Evolutionary conservation across 2,888 invertebrate species (phyloP).

Genomic region (Heteropelma amictum): DNA sequence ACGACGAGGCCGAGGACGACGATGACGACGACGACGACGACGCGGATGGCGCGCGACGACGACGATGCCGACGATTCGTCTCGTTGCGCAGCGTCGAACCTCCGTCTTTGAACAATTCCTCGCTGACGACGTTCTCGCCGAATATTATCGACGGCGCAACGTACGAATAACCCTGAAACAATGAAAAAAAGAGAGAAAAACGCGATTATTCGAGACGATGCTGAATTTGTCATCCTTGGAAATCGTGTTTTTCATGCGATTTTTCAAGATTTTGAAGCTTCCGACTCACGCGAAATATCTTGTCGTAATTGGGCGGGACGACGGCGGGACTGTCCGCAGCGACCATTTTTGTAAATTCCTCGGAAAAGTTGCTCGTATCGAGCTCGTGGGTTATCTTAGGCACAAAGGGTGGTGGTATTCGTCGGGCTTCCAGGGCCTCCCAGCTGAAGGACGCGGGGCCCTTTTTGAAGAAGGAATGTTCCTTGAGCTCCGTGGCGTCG

Average conservation of each 20-base stretch:
- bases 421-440: slow-evolving; percentile 88
- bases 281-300: slow-evolving; percentile 90
- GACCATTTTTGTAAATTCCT: slow-evolving; percentile 96
- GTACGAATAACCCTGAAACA: slow-evolving; percentile 91
- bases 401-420: slow-evolving; percentile 91
- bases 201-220: no score
- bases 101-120: slow-evolving; percentile 85
- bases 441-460: slow-evolving; percentile 80
- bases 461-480: slow-evolving; percentile 91
- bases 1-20: no score
- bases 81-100: background rate
- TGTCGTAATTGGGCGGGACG: slow-evolving; percentile 90
- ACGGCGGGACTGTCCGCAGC: slow-evolving; percentile 95
- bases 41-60: background rate
- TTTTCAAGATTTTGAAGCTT: background rate
- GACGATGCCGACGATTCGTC: no score
- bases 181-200: no score
- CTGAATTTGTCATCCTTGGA: background rate
- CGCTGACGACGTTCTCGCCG: slow-evolving; percentile 87
- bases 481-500: slow-evolving; percentile 93
- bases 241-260: background rate
- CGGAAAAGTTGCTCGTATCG: slow-evolving; percentile 97
- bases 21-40: no score
- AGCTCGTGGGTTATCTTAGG: slow-evolving; percentile 91
- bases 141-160: slow-evolving; percentile 95